Evolutionary conservation across 2,797 vertebrate species (phyloP).

Genomic region (Takifugu rubripes): DNA sequence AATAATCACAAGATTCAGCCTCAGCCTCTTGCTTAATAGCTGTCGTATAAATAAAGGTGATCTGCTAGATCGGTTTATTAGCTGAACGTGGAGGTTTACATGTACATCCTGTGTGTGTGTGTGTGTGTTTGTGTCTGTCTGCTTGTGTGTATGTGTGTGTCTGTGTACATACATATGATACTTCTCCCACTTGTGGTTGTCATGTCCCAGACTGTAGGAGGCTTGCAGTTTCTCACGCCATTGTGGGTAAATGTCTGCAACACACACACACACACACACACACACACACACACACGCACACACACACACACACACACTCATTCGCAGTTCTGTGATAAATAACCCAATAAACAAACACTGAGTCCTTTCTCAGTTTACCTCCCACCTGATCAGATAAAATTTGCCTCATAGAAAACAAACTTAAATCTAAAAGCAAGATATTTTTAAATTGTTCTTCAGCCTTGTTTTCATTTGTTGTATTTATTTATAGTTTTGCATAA

Average conservation of each 20-base stretch:
- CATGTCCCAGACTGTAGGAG: constrained; percentile 68
- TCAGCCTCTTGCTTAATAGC: too few species aligned
- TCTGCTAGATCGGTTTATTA: too few species aligned
- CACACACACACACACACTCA: constrained; percentile 30
- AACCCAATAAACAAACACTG: constrained; percentile 24
- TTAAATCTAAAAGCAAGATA: not conserved
- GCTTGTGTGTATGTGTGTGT: not conserved
- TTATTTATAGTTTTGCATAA: not conserved
- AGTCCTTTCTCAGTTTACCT: constrained; percentile 13
- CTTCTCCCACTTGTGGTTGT: constrained; percentile 54
- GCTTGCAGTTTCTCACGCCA: constrained; percentile 61
- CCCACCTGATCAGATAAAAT: constrained; percentile 27
- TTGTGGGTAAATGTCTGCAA: constrained; percentile 35
- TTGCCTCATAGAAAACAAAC: constrained; percentile 8
- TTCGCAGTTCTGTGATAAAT: constrained; percentile 12
- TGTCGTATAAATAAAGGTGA: too few species aligned
- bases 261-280: constrained; percentile 29
- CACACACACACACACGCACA: not conserved
- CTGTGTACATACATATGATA: constrained; percentile 13
- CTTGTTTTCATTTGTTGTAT: not conserved
- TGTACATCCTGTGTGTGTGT: not conserved
- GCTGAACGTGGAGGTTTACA: too few species aligned
- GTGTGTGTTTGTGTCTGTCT: not conserved
- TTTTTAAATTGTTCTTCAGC: not conserved
- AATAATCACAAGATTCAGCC: too few species aligned